Base-by-base conservation (phyloP, 2,888 invertebrate species). In the Pinctada fucata region DNA sequence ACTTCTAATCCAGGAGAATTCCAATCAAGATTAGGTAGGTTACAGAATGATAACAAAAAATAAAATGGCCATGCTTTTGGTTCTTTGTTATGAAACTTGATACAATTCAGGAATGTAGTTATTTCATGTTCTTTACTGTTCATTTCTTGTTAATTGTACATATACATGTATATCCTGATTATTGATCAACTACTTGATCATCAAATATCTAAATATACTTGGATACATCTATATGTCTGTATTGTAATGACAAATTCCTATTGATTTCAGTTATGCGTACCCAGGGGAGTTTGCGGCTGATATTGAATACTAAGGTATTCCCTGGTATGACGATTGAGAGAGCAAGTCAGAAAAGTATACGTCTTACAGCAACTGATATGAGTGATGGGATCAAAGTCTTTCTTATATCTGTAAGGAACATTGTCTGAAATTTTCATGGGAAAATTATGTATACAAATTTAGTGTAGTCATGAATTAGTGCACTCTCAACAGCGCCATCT, bases 251-350 rank as follows among this genome's bases (percentile, higher is more conserved):
- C 31, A 31, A 31, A 31, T 48, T 31, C 69, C 52, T 45, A 79
- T 82, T 63, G 77, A 10, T 82, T 82, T 13, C 87, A 93, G 97
- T 98, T 47, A 97, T 97, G 91, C 94, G 98, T 82, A 96, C 96
- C 50, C 95, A 96, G 31, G 98, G 98, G 72, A 97, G 97, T 87
- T 95, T 97, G 85, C 95, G 97, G 76, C 95, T 98, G 75, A 95
- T 98, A 89, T 94, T 99, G 79, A 99, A 98, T 93, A 97, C 98
- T 65, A 97, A 97, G 94, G 95, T 96, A 66, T 98, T 97, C 97
- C 95, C 96, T 4, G 97, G 96, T 82, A 98, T 98, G 98, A 96
- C 96, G 10, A 95, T 96, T 48, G 97, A 97, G 91, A 95, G 96
- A 83, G 96, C 97, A 2, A 97, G 96, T 88, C 95, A 95, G 84